Percentiles rank a stretch among this genome's conserved stretches.
Conservation (phyloP, 1,140 invertebrate genomes). For the Battus philenor region DNA sequence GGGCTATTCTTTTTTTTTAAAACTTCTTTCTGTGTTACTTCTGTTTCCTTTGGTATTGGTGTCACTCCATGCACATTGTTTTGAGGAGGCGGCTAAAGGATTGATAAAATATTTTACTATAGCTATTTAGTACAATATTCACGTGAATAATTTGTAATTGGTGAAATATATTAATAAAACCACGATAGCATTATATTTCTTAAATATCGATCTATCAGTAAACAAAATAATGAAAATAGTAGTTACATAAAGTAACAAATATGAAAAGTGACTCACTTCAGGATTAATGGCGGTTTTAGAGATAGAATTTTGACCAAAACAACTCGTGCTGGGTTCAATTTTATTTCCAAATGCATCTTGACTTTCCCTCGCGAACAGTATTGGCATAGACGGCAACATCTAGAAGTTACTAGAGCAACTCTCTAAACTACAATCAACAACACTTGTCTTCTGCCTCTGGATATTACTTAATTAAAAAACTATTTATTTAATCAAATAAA, state of each 20-base stretch:
- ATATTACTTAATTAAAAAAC: conserved; percentile 31
- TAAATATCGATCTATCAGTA: no score
- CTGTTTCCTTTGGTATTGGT: conserved; percentile 27
- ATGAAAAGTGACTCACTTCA: conserved; percentile 44
- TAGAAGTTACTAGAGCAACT: conserved; percentile 5
- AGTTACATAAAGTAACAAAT: conserved; percentile 26
- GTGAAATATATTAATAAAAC: no score
- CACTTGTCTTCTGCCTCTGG: conserved; percentile 20
- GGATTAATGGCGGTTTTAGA: conserved; percentile 41
- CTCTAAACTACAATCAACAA: background rate
- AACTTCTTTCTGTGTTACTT: conserved; percentile 25
- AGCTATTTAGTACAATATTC: no score
- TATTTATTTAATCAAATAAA: no score
- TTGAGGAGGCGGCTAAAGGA: conserved; percentile 33
- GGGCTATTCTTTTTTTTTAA: conserved; percentile 40
- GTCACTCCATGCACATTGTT: conserved; percentile 25
- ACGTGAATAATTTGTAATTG: no score
- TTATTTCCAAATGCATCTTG: conserved; percentile 64
- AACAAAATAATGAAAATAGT: background rate
- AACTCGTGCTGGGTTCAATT: conserved; percentile 55
- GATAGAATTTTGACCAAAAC: conserved; percentile 43
- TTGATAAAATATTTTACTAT: conserved; percentile 21
- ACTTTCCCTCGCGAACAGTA: conserved; percentile 64
- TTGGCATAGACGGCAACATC: conserved; percentile 58
- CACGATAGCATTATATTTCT: no score